These are phyloP conservation scores for Diadumene lineata DNA, from an alignment of 92 coral and sea anemone species.

Conservation along the genomic window DNA sequence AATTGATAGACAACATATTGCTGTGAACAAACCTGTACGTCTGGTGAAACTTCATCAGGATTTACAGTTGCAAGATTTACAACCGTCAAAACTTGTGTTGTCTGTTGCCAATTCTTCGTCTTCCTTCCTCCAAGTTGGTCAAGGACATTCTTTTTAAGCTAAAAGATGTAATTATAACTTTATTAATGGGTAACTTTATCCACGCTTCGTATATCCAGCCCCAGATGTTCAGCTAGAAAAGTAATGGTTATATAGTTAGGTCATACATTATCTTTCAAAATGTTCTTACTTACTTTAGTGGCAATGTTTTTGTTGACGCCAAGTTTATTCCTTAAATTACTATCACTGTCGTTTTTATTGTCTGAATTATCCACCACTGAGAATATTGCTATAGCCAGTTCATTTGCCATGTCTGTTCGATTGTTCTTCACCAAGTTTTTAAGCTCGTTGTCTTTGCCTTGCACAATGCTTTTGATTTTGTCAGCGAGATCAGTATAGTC, in stretches of 20 bases:
- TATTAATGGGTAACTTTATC: too few relatives aligned
- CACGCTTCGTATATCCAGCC: too few relatives aligned
- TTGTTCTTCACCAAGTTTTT: slow-evolving; percentile 20
- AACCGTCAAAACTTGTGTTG: slow-evolving; percentile 69
- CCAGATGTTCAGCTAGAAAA: too few relatives aligned
- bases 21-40: slow-evolving; percentile 44
- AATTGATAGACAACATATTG: too few relatives aligned
- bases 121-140: slow-evolving; percentile 36
- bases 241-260: too few relatives aligned
- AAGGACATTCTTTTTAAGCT: slow-evolving; percentile 51
- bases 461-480: slow-evolving; percentile 33
- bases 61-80: slow-evolving; percentile 70
- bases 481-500: slow-evolving; percentile 38
- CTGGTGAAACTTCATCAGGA: slow-evolving; percentile 33
- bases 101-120: slow-evolving; percentile 54
- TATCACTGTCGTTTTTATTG: slow-evolving; percentile 12
- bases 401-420: slow-evolving; percentile 35
- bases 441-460: slow-evolving; percentile 36
- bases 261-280: too few relatives aligned
- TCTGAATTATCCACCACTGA: slow-evolving; percentile 47
- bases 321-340: slow-evolving; percentile 24
- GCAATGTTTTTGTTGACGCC: slow-evolving; percentile 13
- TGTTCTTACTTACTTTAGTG: neutral
- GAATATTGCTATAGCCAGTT: slow-evolving; percentile 44
- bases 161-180: neutral